Percentiles rank a stretch among this genome's conserved stretches.
Conservation (phyloP, 2,113 vertebrate genomes). For the Pelodiscus sinensis region DNA sequence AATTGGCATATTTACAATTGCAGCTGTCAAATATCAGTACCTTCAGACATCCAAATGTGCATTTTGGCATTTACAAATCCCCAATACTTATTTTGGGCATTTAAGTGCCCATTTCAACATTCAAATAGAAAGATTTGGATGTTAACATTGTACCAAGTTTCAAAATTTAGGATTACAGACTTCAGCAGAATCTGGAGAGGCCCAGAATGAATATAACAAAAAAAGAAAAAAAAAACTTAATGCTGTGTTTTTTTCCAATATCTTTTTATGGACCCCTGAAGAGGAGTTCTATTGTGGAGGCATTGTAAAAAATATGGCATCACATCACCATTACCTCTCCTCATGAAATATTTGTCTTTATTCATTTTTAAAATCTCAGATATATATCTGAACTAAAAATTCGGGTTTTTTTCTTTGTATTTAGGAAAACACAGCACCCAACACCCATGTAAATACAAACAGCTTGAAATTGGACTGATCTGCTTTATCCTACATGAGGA, state of each 20-base stretch:
- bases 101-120: not conserved
- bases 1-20: not conserved
- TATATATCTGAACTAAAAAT: not conserved
- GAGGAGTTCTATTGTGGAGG: not conserved
- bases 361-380: not conserved
- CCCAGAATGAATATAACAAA: not conserved
- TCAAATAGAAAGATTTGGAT: not conserved
- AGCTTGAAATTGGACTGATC: conserved; percentile 10
- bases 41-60: not conserved
- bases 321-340: not conserved
- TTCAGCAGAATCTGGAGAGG: not conserved
- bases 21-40: not conserved
- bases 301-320: not conserved
- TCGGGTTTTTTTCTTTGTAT: not conserved
- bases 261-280: not conserved
- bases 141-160: not conserved
- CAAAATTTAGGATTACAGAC: not conserved
- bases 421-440: not conserved
- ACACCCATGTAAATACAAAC: not conserved
- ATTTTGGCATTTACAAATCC: not conserved
- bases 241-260: not conserved
- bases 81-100: not conserved
- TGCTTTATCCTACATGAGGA: conserved; percentile 3
- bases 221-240: not conserved
- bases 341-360: not conserved